Evolutionary conservation across 2,113 vertebrate genomes (phyloP).

Genomic region (Caretta caretta): DNA sequence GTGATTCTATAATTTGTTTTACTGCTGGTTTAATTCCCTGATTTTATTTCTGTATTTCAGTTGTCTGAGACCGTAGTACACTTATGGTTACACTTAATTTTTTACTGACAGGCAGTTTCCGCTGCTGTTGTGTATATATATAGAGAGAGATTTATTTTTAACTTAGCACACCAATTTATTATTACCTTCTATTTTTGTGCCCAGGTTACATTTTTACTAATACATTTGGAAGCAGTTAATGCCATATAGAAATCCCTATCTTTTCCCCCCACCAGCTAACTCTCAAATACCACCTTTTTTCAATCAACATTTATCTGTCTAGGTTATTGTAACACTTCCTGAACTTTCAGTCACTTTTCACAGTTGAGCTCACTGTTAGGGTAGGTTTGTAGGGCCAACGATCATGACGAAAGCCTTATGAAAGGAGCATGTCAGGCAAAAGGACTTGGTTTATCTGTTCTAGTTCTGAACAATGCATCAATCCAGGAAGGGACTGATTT

Average conservation of each 20-base stretch:
- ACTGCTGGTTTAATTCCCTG: background rate
- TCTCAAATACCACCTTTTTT: background rate
- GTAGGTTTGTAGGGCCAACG: background rate
- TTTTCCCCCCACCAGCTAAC: background rate
- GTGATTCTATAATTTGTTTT: background rate
- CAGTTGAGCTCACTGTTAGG: background rate
- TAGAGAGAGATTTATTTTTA: background rate
- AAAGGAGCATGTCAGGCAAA: background rate
- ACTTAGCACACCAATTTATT: background rate
- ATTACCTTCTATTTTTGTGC: background rate
- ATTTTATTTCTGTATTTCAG: background rate
- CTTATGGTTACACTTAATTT: background rate
- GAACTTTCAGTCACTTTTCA: background rate
- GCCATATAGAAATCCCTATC: background rate
- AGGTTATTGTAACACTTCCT: background rate
- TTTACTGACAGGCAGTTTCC: background rate
- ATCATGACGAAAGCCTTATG: background rate
- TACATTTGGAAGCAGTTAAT: background rate
- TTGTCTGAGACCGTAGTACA: background rate
- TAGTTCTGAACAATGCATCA: background rate
- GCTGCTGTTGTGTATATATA: background rate
- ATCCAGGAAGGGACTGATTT: background rate
- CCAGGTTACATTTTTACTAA: background rate
- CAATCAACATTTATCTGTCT: background rate
- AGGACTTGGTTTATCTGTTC: background rate